Evolutionary conservation across 2,888 invertebrate species (phyloP), one percentile per base, ranked within the genome.

Genomic region (Torymus auratus): DNA sequence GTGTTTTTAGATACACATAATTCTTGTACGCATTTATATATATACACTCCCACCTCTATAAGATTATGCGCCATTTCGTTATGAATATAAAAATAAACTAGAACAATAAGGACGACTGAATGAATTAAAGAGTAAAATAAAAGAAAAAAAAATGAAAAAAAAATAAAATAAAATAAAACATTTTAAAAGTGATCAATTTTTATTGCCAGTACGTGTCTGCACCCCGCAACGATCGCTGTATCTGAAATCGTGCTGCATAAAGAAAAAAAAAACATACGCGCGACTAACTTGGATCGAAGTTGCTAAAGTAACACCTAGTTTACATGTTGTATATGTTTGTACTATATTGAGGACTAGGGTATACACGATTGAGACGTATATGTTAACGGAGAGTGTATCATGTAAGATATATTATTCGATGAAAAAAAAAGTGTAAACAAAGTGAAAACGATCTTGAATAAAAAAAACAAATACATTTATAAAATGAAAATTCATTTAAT

Each of bases 261-360:
- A 28, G 28, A 28, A 20, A 28, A 28, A 28, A 28, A 28, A 28
- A 69, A 79, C 52, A 12, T 58, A 58, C 23, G 62, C 62, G 78
- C 28, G 52, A 20, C 15, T 23, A 75, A 60, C 14, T 80, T 60
- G 62, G 68, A 62, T 65, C 28, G n/a, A 77, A 73, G 58, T 78
- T 73, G 58, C 60, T 69, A 58, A 28, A 74, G 61, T 70, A 80
- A 55, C 60, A 60, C 79, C 82, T 84, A 85, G 81, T 82, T 84
- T 83, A 84, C 84, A 85, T 84, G 84, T 84, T 87, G 84, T 85
- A 86, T 84, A 86, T 87, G 86, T 87, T 87, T 87, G 86, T 87
- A 87, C 82, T 81, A 82, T 84, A 84, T 80, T 28, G 28, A 28
- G 82, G 82, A 83, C 81, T 78, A 83, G 77, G 53, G 10, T 23